Base-by-base conservation (phyloP, 2,888 invertebrate species). In the Schizaphis graminum region DNA sequence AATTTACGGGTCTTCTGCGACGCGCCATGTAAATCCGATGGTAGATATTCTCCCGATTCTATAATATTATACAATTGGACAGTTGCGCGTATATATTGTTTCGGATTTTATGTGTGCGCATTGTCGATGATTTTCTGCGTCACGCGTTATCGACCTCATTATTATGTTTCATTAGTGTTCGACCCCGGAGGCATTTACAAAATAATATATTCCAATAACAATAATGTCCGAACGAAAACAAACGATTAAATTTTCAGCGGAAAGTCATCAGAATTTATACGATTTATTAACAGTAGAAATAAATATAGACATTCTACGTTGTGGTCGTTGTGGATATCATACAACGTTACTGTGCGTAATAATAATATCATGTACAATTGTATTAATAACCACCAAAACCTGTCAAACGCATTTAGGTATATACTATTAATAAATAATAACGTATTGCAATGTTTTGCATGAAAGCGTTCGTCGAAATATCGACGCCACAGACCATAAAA, bases 271-370 rank as follows among this genome's bases (percentile, higher is more conserved):
- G 28, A 35, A 24, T 53, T 11, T 13, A n/a, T 16, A 49, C 87
- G 53, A 87, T 87, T 87, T 87, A 87, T 87, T n/a, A 67, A 67
- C 67, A 35, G 67, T 67, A n/a, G 35, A 67, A 35, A 67, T 35
- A 67, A 67, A 67, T 67, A 67, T n/a, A 67, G 67, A 67, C 35
- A 67, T 67, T 35, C 35, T 35, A 16, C 67, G 35, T n/a, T 16
- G 35, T 67, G n/a, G n/a, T 16, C 67, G 35, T n/a, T 16, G 35
- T 67, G n/a, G n/a, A 67, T 67, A 16, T 67, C n/a, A 16, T 67
- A 16, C 1, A n/a, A 35, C n/a, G 16, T 16, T 35, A 16, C n/a
- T 67, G n/a, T 16, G 7, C 13, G 16, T 67, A 2, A 67, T 35
- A 67, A 28, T 26, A 11, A 61, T 61, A 35, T 35, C 16, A 21